A percentile compares a stretch with the other conserved stretches of the same genome.
These are phyloP conservation scores for Nestor notabilis DNA, from an alignment of 2,113 vertebrate genomes.

Conservation along the genomic window DNA sequence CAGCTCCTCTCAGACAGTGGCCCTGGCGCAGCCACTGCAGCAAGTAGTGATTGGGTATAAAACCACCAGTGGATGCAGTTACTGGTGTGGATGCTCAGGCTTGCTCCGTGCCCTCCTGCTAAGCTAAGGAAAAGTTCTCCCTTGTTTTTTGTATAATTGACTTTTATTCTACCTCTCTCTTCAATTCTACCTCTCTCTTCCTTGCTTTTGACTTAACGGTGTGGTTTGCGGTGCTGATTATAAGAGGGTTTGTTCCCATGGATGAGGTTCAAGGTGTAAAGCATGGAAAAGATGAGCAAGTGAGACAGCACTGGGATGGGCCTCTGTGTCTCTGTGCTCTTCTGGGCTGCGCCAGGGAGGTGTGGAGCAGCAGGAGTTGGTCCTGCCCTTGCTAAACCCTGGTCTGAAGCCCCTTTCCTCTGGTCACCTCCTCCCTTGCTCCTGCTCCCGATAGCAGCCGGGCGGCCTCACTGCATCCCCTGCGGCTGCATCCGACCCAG, in stretches of 20 bases:
- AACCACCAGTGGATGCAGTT: not conserved
- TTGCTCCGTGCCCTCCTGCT: not conserved
- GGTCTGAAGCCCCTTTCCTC: not conserved
- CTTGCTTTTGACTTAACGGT: not conserved
- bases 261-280: not conserved
- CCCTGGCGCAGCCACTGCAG: not conserved
- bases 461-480: not conserved
- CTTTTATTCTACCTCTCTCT: not conserved
- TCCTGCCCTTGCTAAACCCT: not conserved
- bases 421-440: not conserved
- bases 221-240: not conserved
- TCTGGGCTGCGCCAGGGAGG: not conserved
- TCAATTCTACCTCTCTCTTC: not conserved
- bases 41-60: not conserved
- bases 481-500: not conserved
- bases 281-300: not conserved
- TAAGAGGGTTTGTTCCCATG: not conserved
- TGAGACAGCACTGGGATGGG: fast-evolving
- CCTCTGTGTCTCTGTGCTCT: not conserved
- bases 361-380: not conserved
- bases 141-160: not conserved
- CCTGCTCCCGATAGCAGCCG: not conserved
- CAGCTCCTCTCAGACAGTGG: not conserved
- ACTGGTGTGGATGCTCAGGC: not conserved
- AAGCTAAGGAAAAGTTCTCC: not conserved